These are phyloP conservation scores for Bombus impatiens DNA, from an alignment of 1,140 invertebrate species.

Conservation along the genomic window DNA sequence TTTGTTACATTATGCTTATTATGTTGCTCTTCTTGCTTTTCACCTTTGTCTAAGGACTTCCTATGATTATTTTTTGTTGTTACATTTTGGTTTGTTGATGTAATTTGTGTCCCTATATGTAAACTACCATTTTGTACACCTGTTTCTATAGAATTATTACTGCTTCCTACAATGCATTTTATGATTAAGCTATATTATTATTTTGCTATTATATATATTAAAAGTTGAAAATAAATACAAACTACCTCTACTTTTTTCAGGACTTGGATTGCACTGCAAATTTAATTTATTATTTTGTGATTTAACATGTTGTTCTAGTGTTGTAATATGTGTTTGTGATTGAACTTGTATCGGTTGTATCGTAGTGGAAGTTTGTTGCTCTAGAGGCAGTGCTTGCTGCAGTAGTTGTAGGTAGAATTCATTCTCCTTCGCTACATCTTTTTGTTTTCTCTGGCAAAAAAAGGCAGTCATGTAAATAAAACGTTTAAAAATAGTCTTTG, in stretches of 20 bases:
- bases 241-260: constrained; percentile 84
- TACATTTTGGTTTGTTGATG: constrained; percentile 74
- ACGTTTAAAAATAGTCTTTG: background rate
- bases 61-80: constrained; percentile 82
- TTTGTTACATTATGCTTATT: constrained; percentile 75
- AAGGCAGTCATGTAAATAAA: constrained; percentile 15
- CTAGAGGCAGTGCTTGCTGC: constrained; percentile 93
- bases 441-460: constrained; percentile 90
- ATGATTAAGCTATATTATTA: constrained; percentile 17
- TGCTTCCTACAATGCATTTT: constrained; percentile 64
- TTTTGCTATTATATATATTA: background rate
- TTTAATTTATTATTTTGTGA: constrained; percentile 80
- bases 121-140: constrained; percentile 81
- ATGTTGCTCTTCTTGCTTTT: constrained; percentile 80
- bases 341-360: constrained; percentile 79
- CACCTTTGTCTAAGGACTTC: constrained; percentile 83
- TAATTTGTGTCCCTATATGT: constrained; percentile 74
- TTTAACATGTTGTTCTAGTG: constrained; percentile 78
- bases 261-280: constrained; percentile 81
- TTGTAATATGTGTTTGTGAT: constrained; percentile 72
- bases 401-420: constrained; percentile 97
- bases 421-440: constrained; percentile 97
- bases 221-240: constrained; percentile 77
- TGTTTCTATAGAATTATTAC: constrained; percentile 74
- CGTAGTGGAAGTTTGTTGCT: constrained; percentile 84